Base-by-base conservation (phyloP, 2,113 vertebrate species). In the Macrotus californicus region DNA sequence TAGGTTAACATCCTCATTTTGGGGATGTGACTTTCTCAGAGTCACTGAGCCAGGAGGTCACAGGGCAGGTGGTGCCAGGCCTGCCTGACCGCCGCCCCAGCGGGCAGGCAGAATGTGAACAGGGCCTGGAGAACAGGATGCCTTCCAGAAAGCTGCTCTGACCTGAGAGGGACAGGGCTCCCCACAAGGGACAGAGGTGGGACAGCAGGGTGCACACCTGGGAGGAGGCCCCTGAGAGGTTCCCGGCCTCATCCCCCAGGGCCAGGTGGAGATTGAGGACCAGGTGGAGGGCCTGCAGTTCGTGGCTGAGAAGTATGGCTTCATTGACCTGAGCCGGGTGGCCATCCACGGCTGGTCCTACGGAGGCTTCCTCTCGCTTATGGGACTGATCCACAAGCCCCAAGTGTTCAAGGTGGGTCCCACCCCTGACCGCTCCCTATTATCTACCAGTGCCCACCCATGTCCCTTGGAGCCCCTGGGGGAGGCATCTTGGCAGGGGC, bases 321-420 rank as follows among this genome's bases (percentile, higher is more conserved):
- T 99, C 97, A 97, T 99, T 10, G 99, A 99, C 98, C 97, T 99
- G 97, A 99, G 98, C 97, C 99, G 99, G 0, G 99, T 99, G 0
- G 99, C 99, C 96, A 99, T 99, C 95, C 99, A 99, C 0, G 99
- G 99, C 97, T 99, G 99, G 99, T 99, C 99, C 0, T 99, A 99
- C 0, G 99, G 99, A 0, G 99, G 99, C 16, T 99, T 99, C 87
- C 99, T 99, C 6, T 99, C 99, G 26, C 99, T 99, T 97, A 99
- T 99, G 99, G 99, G 99, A 19, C 99, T 99, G 59, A 99, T 99
- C 97, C 99, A 99, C 77, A 98, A 99, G 94, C 99, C 99, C 61
- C 99, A 99, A 0, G 87, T 99, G 97, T 99, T 99, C 98, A 99
- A 99, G 99, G 99, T 99, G 86, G 97, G 98, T 64, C 75, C 84